phyloP scores from a whole-genome alignment of 2,888 invertebrate species.

The Eristalinus sepulchralis region DNA sequence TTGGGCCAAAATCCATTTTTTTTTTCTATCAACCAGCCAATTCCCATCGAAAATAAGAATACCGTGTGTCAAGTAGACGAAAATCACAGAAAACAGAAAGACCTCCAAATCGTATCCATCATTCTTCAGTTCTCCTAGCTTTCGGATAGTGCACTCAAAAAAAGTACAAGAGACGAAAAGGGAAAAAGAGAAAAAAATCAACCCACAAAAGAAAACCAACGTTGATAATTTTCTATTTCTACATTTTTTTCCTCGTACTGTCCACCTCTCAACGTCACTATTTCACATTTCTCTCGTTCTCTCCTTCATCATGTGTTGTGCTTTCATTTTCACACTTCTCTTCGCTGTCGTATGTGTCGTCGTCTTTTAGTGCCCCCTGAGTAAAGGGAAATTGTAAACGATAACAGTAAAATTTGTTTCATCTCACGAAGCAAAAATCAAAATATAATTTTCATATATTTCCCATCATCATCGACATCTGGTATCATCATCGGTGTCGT shows the following conservation, averaged over 20 bases:
- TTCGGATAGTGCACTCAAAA: constrained; percentile 34
- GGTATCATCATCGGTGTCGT: neutral
- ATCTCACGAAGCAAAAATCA: constrained; percentile 58
- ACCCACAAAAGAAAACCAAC: constrained; percentile 57
- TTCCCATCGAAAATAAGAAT: neutral
- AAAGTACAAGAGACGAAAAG: constrained; percentile 21
- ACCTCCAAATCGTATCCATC: constrained; percentile 21
- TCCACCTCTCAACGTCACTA: constrained; percentile 17
- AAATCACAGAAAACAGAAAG: neutral
- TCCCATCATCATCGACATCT: neutral
- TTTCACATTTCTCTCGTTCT: constrained; percentile 2
- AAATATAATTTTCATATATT: constrained; percentile 66
- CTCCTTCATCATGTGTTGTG: constrained; percentile 55
- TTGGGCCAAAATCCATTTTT: constrained; percentile 31
- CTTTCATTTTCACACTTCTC: constrained; percentile 56
- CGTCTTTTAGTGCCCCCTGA: constrained; percentile 28
- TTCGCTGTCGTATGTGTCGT: constrained; percentile 18
- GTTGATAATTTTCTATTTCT: constrained; percentile 49
- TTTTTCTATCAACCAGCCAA: neutral
- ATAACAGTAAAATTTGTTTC: constrained; percentile 70
- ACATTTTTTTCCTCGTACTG: constrained; percentile 17
- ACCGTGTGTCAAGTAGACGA: constrained; percentile 27
- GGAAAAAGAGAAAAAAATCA: constrained; percentile 30
- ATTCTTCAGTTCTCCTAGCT: constrained; percentile 25
- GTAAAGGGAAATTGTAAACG: constrained; percentile 64